Conservation (phyloP, 2,797 vertebrate genomes). For the Antennarius maculatus region DNA sequence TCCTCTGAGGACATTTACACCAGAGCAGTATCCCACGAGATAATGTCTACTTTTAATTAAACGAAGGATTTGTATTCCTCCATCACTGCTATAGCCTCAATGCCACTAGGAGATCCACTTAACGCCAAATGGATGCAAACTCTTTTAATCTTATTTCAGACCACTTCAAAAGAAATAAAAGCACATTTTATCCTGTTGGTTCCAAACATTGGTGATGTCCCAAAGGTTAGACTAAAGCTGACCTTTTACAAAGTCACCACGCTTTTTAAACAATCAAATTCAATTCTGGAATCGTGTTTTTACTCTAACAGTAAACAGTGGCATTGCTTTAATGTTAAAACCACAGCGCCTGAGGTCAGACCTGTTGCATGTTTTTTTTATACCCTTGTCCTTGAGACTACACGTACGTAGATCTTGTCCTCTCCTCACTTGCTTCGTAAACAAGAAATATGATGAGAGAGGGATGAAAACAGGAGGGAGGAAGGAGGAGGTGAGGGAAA, state of each 20-base stretch:
- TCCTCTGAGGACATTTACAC: conserved; percentile 32
- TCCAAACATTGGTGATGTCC: conserved; percentile 45
- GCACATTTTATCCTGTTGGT: conserved; percentile 31
- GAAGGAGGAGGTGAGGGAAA: conserved; percentile 9
- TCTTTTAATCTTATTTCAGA: conserved; percentile 37
- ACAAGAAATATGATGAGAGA: conserved; percentile 25
- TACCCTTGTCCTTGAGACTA: conserved; percentile 1
- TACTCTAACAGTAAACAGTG: conserved; percentile 6
- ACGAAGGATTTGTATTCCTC: conserved; percentile 33
- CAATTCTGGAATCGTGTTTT: conserved; percentile 16
- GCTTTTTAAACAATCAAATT: conserved; percentile 9
- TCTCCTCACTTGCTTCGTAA: conserved; percentile 17
- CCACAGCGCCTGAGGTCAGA: conserved; percentile 8
- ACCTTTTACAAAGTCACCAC: conserved; percentile 48
- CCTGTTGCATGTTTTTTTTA: conserved; percentile 13
- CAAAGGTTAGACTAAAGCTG: conserved; percentile 52
- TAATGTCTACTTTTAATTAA: conserved; percentile 54
- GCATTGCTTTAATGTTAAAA: conserved; percentile 25
- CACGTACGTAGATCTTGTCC: conserved; percentile 13
- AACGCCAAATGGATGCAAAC: conserved; percentile 26
- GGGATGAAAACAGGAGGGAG: conserved; percentile 4
- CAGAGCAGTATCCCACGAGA: conserved; percentile 18
- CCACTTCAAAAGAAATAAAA: conserved; percentile 55
- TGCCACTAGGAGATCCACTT: conserved; percentile 40
- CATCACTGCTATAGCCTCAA: conserved; percentile 30